Conservation (phyloP, 2,797 vertebrate genomes). For the Sphenodon punctatus region DNA sequence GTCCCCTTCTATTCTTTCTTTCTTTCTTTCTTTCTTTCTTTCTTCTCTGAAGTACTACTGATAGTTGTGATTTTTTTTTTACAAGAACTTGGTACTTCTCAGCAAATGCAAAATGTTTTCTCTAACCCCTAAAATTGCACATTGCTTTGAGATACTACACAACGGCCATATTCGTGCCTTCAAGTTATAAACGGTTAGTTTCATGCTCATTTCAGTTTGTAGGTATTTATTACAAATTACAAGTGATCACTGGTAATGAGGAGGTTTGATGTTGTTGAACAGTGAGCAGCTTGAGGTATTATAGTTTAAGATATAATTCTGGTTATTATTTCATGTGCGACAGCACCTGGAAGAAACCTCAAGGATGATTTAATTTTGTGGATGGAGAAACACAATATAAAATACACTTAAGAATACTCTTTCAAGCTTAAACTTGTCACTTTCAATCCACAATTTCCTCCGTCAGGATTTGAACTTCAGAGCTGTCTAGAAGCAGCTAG, state of each 20-base stretch:
- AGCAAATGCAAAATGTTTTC: not conserved
- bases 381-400: too few species aligned
- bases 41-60: not conserved
- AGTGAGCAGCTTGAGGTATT: too few species aligned
- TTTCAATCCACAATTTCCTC: too few species aligned
- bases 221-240: not conserved
- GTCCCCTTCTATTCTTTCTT: not conserved
- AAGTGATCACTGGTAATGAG: not conserved
- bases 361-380: too few species aligned
- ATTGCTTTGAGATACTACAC: not conserved
- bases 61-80: not conserved
- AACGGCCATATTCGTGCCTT: not conserved
- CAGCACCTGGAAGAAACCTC: too few species aligned
- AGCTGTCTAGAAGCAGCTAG: too few species aligned
- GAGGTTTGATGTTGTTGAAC: too few species aligned
- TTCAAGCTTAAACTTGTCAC: too few species aligned
- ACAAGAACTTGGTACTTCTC: not conserved
- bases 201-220: not conserved
- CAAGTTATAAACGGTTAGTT: not conserved
- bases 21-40: accelerated
- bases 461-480: too few species aligned
- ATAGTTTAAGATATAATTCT: too few species aligned
- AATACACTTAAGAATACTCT: too few species aligned
- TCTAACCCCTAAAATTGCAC: not conserved
- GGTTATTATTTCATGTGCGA: too few species aligned